Conservation (phyloP, 2,113 vertebrate genomes). For the Syrmaticus mikado region DNA sequence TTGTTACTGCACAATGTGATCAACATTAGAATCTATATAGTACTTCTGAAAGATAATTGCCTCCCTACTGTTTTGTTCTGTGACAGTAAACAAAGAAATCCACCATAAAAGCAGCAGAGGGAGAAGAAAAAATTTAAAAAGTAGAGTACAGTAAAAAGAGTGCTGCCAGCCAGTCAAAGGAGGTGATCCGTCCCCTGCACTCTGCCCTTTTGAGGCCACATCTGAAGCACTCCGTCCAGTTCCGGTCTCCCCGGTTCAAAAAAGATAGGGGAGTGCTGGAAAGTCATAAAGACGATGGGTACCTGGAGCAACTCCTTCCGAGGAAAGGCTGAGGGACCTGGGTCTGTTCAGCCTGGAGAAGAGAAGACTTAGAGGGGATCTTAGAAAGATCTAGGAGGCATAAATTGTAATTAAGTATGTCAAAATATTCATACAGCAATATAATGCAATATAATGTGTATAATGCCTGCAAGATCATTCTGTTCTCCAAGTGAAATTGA, state of each 20-base stretch:
- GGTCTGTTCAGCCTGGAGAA: no score
- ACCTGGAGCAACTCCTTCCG: no score
- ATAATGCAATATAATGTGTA: not conserved
- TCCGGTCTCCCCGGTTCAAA: no score
- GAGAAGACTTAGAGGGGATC: no score
- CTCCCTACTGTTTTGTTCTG: not conserved
- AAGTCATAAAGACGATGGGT: no score
- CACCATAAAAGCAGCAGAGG: not conserved
- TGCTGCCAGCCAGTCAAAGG: no score
- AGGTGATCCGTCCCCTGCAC: no score
- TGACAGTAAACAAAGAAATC: conserved; percentile 14
- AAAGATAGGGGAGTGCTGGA: no score
- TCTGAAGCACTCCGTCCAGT: no score
- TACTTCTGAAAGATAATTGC: not conserved
- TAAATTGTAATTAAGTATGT: not conserved
- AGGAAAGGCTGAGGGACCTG: no score
- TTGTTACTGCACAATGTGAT: not conserved
- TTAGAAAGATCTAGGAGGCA: not conserved
- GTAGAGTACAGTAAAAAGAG: no score
- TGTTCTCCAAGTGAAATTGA: not conserved
- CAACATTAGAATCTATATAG: conserved; percentile 15
- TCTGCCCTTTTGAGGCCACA: no score
- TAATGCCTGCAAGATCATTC: not conserved
- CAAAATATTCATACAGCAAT: not conserved
- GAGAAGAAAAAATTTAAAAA: not conserved